phyloP scores from a whole-genome alignment of 2,797 vertebrate species.

The Aotus griseimembra region DNA sequence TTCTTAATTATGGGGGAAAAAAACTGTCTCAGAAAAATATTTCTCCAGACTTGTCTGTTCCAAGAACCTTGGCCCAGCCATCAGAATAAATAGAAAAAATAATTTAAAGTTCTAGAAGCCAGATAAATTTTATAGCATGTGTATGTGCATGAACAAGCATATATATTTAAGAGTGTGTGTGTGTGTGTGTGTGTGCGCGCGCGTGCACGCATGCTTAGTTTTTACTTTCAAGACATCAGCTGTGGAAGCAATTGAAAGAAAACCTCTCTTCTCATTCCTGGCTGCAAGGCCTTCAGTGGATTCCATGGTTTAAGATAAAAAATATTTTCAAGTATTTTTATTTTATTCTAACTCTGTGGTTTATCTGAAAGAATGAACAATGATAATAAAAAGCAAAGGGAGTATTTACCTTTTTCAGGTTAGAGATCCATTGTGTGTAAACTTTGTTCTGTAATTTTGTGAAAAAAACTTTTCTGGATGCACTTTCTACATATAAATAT shows the following conservation, averaged over 20 bases:
- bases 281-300: background rate
- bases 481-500: background rate
- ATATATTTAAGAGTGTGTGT: background rate
- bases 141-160: background rate
- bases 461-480: constrained; percentile 12
- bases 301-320: background rate
- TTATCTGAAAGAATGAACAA: background rate
- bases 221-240: background rate
- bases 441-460: constrained; percentile 39
- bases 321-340: background rate
- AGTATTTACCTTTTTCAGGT: constrained; percentile 14
- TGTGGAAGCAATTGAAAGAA: background rate
- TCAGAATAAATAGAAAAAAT: background rate
- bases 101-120: background rate
- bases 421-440: background rate
- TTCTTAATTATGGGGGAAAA: background rate
- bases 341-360: background rate
- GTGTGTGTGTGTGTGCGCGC: background rate
- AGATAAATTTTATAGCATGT: background rate
- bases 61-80: background rate
- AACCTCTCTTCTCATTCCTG: background rate
- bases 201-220: background rate
- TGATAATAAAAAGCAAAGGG: background rate
- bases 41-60: background rate
- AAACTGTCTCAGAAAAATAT: background rate